Evolutionary conservation across 2,113 vertebrate species (phyloP), one percentile per base, ranked within the genome.

Genomic region (Paratilapia polleni): DNA sequence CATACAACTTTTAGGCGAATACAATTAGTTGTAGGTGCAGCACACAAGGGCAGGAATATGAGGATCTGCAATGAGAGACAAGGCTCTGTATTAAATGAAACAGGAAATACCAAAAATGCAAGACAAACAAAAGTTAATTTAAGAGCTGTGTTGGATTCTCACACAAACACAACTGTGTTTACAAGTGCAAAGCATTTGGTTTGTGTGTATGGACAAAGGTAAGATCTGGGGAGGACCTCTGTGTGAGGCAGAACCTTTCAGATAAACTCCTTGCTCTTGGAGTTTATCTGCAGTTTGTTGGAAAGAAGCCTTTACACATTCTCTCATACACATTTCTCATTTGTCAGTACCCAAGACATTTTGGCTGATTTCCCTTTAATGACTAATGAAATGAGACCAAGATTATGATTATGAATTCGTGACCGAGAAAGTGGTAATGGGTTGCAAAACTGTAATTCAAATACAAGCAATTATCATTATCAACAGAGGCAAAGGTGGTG

Each of bases 81-180:
- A 54, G 68, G 47, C 26, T 31, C 10, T 73, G 47, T 54, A 54
- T 26, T 20, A 54, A 73, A 73, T 31, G 14, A 73, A 73, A 54
- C 47, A 34, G 47, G 47, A 73, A 34, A 73, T 34, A 54, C 47
- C 17, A 52, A 73, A 52, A 73, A 73, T 73, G 47, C 47, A 73
- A 73, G 26, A 31, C 66, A 73, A 73, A n/a, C 68, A 73, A 73
- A 73, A 54, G 68, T 73, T 73, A 52, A 8, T 31, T 31, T 28
- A 52, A 73, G 68, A 73, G 68, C 47, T 31, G 47, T 54, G 47
- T 24, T 52, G 20, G 43, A 1, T 54, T 54, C 17, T 73, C 19
- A 73, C 26, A 54, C 26, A 73, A 73, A n/a, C 68, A 34, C 26
- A 34, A 34, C 43, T 31, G 47, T 54, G 26, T 73, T 54, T 54